Conservation (phyloP, 2,888 invertebrate genomes). For the Piscicola geometra region DNA sequence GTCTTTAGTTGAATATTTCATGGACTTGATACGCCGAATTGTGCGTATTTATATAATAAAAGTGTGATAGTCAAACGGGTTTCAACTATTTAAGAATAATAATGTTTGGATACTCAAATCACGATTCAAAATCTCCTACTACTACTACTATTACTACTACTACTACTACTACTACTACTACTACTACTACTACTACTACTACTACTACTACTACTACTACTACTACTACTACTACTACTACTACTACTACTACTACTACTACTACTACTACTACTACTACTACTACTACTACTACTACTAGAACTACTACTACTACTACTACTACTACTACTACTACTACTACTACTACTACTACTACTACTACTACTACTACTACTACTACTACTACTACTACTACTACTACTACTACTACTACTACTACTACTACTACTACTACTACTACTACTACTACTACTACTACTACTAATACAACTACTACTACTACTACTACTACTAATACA, state of each 20-base stretch:
- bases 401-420: conserved; percentile 14
- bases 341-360: conserved; percentile 9
- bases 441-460: conserved; percentile 25
- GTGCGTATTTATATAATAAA: too few relatives aligned
- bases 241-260: conserved; percentile 9
- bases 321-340: conserved; percentile 9
- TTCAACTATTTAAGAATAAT: too few relatives aligned
- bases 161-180: conserved; percentile 9
- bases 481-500: too few relatives aligned
- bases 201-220: conserved; percentile 1
- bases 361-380: conserved; percentile 9
- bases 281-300: conserved; percentile 9
- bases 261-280: conserved; percentile 3
- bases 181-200: conserved; percentile 6
- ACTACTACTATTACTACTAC: conserved; percentile 2
- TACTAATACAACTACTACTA: too few relatives aligned
- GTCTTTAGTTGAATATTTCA: too few relatives aligned
- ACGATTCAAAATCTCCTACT: background rate
- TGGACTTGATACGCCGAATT: too few relatives aligned
- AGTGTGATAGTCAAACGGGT: too few relatives aligned
- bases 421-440: conserved; percentile 23
- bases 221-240: conserved; percentile 6
- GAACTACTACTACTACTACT: background rate
- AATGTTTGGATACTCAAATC: too few relatives aligned
- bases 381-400: conserved; percentile 6